phyloP scores from a whole-genome alignment of 1,140 invertebrate species.

The Scaptomyza graminum region DNA sequence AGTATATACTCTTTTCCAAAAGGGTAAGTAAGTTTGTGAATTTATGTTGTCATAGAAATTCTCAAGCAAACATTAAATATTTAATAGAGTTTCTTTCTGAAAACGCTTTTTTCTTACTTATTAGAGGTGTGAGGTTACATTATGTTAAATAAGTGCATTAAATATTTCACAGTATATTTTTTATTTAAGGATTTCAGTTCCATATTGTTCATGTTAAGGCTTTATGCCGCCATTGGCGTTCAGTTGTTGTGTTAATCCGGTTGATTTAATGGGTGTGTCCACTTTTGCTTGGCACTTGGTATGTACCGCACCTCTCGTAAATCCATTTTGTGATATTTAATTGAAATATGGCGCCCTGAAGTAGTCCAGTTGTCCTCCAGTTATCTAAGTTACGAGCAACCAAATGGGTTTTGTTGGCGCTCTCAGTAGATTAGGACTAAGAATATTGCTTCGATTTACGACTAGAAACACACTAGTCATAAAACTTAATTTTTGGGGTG shows the following conservation, averaged over 20 bases:
- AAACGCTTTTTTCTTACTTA: too few relatives aligned
- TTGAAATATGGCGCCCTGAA: slow-evolving; percentile 69
- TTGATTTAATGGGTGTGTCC: slow-evolving; percentile 24
- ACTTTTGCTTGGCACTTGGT: slow-evolving; percentile 8
- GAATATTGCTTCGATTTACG: slow-evolving; percentile 48
- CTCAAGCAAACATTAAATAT: too few relatives aligned
- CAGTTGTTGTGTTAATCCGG: slow-evolving; percentile 2
- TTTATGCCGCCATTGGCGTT: neutral
- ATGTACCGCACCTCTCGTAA: slow-evolving; percentile 44
- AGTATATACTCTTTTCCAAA: neutral
- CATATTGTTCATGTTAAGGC: neutral
- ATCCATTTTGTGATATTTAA: slow-evolving; percentile 72
- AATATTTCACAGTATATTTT: neutral
- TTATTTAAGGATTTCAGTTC: too few relatives aligned
- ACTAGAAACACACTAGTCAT: slow-evolving; percentile 22
- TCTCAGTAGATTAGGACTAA: slow-evolving; percentile 47
- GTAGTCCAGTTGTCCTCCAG: slow-evolving; percentile 7
- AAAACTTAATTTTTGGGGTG: slow-evolving; percentile 56
- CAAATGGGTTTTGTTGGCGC: slow-evolving; percentile 56
- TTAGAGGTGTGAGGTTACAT: too few relatives aligned
- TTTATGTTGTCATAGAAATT: too few relatives aligned
- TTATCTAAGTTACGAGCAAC: slow-evolving; percentile 57
- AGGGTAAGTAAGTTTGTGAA: too few relatives aligned
- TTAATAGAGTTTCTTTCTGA: too few relatives aligned
- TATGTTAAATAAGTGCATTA: neutral